Evolutionary conservation across 1,140 invertebrate genomes (phyloP).

Genomic region (Ctenoplectra terminalis): DNA sequence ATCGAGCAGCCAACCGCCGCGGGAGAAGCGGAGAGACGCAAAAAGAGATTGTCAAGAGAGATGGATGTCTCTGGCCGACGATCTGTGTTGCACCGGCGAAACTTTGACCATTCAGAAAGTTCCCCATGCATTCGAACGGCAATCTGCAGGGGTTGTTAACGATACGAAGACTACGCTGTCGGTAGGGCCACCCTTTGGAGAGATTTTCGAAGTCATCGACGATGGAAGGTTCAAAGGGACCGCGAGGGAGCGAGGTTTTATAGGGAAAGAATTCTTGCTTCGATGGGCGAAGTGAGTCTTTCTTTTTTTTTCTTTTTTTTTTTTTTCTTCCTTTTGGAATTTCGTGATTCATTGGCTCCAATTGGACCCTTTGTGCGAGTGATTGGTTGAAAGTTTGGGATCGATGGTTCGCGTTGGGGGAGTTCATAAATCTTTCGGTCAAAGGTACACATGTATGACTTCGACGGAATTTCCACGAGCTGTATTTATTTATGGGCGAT

Average conservation of each 20-base stretch:
- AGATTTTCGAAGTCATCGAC: constrained; percentile 5
- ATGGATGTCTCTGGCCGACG: constrained; percentile 65
- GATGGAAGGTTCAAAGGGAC: no score
- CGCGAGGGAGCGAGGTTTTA: neutral
- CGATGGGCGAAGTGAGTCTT: neutral
- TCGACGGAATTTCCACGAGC: neutral
- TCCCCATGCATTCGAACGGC: neutral
- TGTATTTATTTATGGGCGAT: neutral
- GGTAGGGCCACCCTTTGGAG: neutral
- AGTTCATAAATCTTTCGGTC: constrained; percentile 2
- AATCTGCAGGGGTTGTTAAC: neutral
- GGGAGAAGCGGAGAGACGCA: constrained; percentile 41
- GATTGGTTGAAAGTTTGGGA: constrained; percentile 2
- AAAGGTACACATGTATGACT: neutral
- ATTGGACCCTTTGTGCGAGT: neutral
- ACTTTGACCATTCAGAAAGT: constrained; percentile 33
- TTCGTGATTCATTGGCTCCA: constrained; percentile 3
- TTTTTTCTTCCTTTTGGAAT: neutral
- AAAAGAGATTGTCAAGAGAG: constrained; percentile 74
- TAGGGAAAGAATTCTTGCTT: neutral
- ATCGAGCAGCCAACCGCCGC: constrained; percentile 21
- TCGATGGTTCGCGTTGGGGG: neutral
- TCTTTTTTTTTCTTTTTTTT: neutral
- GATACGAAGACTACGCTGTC: constrained; percentile 18
- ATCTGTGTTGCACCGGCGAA: constrained; percentile 38